These are phyloP conservation scores for Aphaenogaster floridana DNA, from an alignment of 1,140 invertebrate species.

Conservation along the genomic window DNA sequence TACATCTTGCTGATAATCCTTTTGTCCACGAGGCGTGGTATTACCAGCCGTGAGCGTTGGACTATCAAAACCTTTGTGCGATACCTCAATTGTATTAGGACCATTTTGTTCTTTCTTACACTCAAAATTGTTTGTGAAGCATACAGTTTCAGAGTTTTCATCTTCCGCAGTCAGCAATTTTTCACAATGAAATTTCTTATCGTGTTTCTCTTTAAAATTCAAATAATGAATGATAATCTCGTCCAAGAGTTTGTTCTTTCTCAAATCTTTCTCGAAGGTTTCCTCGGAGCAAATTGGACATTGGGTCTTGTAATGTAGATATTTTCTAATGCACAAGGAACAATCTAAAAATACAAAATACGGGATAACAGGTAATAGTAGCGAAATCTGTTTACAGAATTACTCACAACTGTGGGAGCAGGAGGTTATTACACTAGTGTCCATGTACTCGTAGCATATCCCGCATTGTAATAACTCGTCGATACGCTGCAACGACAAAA, in stretches of 20 bases:
- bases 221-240: slow-evolving; percentile 82
- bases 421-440: slow-evolving; percentile 84
- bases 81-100: slow-evolving; percentile 24
- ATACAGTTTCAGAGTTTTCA: neutral
- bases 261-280: slow-evolving; percentile 86
- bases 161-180: neutral
- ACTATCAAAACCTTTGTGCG: neutral
- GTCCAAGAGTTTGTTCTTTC: slow-evolving; percentile 87
- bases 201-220: slow-evolving; percentile 69
- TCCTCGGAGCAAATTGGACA: slow-evolving; percentile 88
- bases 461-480: slow-evolving; percentile 84
- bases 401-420: slow-evolving; percentile 87
- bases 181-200: neutral
- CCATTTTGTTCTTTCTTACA: slow-evolving; percentile 52
- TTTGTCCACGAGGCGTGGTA: slow-evolving; percentile 49
- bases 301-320: slow-evolving; percentile 87
- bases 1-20: slow-evolving; percentile 41
- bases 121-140: neutral
- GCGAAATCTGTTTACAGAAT: slow-evolving; percentile 5
- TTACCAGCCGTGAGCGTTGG: neutral
- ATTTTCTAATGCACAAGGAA: slow-evolving; percentile 88
- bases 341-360: slow-evolving; percentile 86
- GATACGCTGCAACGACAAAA: slow-evolving; percentile 81
- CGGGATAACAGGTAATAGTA: neutral
- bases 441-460: slow-evolving; percentile 86